A percentile compares a stretch with the other conserved stretches of the same genome.
These are phyloP conservation scores for Penaeus chinensis DNA, from an alignment of 1,140 invertebrate species.

Conservation along the genomic window DNA sequence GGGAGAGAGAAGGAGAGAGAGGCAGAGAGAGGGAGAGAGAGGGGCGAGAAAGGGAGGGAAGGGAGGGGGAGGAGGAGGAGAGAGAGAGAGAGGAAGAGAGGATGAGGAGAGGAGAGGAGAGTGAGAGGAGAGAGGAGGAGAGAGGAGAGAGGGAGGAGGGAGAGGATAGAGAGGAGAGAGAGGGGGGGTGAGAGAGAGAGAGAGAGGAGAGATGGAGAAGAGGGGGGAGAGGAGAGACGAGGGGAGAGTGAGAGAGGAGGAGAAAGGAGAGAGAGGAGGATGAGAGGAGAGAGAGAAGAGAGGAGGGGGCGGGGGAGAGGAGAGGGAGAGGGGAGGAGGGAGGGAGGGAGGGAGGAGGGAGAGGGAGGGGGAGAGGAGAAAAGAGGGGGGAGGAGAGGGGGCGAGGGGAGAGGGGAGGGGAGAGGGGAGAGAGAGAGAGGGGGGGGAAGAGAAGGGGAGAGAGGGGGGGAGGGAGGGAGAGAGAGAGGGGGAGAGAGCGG, in stretches of 20 bases:
- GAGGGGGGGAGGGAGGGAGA: not conserved
- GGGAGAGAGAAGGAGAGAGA: not conserved
- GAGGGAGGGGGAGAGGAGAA: not conserved
- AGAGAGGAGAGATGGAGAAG: not conserved
- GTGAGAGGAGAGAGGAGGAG: not conserved
- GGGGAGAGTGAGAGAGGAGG: no score
- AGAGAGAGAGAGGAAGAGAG: no score
- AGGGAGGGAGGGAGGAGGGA: not conserved
- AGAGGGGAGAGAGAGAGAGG: not conserved
- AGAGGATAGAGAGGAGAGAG: not conserved
- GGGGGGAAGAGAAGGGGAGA: not conserved
- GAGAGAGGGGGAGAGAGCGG: not conserved
- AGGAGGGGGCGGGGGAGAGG: not conserved
- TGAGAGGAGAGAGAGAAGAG: not conserved
- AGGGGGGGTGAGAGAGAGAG: not conserved
- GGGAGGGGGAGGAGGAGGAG: not conserved
- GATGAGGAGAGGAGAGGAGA: not conserved
- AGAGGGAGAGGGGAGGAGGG: constrained; percentile 8
- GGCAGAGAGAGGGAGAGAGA: not conserved
- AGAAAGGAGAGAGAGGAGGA: constrained; percentile 9
- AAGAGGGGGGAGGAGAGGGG: not conserved
- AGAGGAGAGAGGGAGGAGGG: not conserved
- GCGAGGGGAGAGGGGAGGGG: not conserved
- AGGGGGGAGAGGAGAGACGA: not conserved
- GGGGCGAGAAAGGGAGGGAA: not conserved